Percentiles rank a stretch among this genome's conserved stretches.
Conservation (phyloP, 2,113 vertebrate genomes). For the Poecilia latipinna region DNA sequence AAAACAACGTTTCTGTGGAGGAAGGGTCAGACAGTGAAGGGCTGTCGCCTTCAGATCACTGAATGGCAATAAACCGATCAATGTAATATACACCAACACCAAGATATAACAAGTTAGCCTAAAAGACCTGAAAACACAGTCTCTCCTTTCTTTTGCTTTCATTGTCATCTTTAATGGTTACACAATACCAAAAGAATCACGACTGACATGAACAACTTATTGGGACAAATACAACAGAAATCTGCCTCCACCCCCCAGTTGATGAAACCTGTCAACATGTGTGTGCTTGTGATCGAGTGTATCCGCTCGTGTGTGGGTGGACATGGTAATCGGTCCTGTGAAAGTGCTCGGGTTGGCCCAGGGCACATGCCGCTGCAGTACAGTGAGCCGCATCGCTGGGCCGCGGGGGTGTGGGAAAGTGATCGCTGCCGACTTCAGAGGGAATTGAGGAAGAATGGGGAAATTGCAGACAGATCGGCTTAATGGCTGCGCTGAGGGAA, state of each 20-base stretch:
- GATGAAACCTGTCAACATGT: constrained; percentile 36
- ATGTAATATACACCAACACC: no score
- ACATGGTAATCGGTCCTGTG: constrained; percentile 64
- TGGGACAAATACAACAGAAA: neutral
- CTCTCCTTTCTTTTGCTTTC: constrained; percentile 1
- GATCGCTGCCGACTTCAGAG: constrained; percentile 66
- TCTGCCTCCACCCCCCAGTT: constrained; percentile 3
- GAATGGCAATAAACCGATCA: no score
- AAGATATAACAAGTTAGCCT: neutral
- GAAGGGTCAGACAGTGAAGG: no score
- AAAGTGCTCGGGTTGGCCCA: constrained; percentile 48
- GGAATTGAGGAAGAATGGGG: constrained; percentile 68
- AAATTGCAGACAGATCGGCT: constrained; percentile 72
- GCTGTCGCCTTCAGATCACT: no score
- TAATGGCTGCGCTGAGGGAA: constrained; percentile 72
- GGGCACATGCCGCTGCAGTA: constrained; percentile 50
- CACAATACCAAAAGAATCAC: neutral
- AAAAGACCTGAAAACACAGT: constrained; percentile 2
- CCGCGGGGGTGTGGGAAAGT: constrained; percentile 76
- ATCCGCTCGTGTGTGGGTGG: constrained; percentile 52
- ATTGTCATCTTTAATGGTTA: constrained; percentile 29
- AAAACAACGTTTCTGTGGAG: no score
- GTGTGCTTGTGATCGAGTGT: constrained; percentile 11
- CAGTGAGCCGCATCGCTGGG: constrained; percentile 34
- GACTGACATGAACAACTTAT: constrained; percentile 31